Percentiles rank a stretch among this genome's conserved stretches.
These are phyloP conservation scores for Nautilus pompilius DNA, from an alignment of 1,140 invertebrate species.

Conservation along the genomic window DNA sequence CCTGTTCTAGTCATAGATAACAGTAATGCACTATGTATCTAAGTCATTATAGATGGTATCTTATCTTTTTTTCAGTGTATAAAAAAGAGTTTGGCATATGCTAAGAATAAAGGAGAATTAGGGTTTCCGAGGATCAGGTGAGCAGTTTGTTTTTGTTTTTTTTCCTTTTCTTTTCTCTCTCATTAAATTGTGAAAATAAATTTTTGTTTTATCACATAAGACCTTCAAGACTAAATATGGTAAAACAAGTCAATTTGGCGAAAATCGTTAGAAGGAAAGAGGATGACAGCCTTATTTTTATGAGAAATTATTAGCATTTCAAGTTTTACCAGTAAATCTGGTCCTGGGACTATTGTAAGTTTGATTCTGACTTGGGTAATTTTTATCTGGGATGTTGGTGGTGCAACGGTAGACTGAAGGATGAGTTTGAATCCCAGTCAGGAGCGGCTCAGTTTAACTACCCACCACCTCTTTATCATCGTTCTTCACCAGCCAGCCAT, in stretches of 20 bases:
- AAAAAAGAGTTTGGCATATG: slow-evolving; percentile 53
- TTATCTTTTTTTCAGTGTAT: slow-evolving; percentile 45
- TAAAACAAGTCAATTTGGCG: background rate
- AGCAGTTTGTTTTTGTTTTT: background rate
- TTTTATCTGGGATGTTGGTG: too few species aligned
- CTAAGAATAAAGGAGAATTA: slow-evolving; percentile 48
- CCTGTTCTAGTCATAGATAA: too few species aligned
- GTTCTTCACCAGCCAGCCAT: too few species aligned
- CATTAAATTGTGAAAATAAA: slow-evolving; percentile 5
- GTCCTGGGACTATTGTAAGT: too few species aligned
- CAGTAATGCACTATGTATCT: too few species aligned
- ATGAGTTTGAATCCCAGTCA: too few species aligned
- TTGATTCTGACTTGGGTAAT: too few species aligned
- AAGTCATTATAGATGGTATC: too few species aligned
- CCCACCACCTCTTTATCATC: too few species aligned
- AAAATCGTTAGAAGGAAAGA: background rate
- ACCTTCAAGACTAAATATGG: background rate
- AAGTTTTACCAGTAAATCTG: background rate
- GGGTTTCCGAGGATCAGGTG: slow-evolving; percentile 52
- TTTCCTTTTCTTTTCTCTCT: background rate
- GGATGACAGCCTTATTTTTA: background rate
- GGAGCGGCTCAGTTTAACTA: too few species aligned
- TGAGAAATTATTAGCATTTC: background rate
- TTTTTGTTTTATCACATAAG: background rate
- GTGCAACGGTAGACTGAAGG: too few species aligned